These are phyloP conservation scores for Pecten maximus DNA, from an alignment of 2,888 invertebrate species.

Conservation along the genomic window DNA sequence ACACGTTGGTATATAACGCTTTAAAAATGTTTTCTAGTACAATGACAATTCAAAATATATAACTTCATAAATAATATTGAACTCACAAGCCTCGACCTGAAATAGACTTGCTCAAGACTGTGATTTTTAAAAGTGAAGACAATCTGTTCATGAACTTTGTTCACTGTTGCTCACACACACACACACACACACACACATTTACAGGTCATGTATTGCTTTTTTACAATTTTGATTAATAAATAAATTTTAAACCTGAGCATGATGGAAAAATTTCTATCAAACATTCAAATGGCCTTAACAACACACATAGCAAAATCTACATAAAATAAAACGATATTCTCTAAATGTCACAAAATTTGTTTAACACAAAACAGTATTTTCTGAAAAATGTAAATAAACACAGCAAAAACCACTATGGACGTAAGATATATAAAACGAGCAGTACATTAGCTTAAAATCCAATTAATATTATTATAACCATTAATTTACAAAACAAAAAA, in stretches of 20 bases:
- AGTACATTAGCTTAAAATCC: too few species aligned
- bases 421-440: background rate
- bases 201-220: background rate
- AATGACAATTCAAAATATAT: too few species aligned
- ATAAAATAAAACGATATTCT: background rate
- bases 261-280: background rate
- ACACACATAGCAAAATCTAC: background rate
- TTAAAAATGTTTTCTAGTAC: too few species aligned
- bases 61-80: too few species aligned
- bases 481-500: background rate
- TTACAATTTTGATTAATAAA: background rate
- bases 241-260: background rate
- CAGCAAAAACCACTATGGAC: background rate
- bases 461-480: too few species aligned
- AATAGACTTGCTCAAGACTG: background rate
- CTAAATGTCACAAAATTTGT: background rate
- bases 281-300: background rate
- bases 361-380: background rate
- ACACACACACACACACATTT: too few species aligned
- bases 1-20: too few species aligned
- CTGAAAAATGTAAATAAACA: background rate
- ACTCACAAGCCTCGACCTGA: too few species aligned
- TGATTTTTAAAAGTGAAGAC: background rate
- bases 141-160: background rate
- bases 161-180: background rate